phyloP scores from a whole-genome alignment of 2,113 vertebrate genomes.

The Forbesichthys agassizii region DNA sequence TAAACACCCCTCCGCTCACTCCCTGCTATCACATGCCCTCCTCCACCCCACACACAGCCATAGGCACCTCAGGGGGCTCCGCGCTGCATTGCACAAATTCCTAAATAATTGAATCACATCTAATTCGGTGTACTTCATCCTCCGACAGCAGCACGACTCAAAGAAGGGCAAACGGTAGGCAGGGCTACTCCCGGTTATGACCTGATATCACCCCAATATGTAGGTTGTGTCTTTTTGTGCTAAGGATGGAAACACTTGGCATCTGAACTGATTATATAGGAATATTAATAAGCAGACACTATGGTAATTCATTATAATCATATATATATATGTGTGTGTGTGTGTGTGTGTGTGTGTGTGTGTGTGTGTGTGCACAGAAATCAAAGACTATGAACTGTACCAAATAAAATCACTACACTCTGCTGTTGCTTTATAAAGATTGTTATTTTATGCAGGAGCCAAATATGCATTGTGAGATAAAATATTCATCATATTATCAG shows the following conservation, averaged over 20 bases:
- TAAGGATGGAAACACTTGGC: background rate
- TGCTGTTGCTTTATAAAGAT: background rate
- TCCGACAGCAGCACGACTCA: constrained; percentile 62
- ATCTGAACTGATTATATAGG: constrained; percentile 7
- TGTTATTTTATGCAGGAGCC: background rate
- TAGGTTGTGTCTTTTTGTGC: constrained; percentile 2
- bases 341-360: too few species aligned
- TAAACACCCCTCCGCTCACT: constrained; percentile 47
- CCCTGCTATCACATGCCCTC: background rate
- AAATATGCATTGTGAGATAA: constrained; percentile 1
- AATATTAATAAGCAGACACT: too few species aligned
- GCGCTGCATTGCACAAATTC: constrained; percentile 63
- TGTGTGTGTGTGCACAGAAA: background rate
- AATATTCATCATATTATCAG: background rate
- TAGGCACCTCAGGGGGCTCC: constrained; percentile 53
- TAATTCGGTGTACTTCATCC: constrained; percentile 64
- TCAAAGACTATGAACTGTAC: constrained; percentile 6
- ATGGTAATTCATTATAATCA: too few species aligned
- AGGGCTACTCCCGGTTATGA: constrained; percentile 54
- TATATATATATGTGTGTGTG: background rate
- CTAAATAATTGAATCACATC: constrained; percentile 79
- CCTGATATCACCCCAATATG: constrained; percentile 17
- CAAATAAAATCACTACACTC: background rate
- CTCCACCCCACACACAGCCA: constrained; percentile 20
- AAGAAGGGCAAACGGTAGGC: constrained; percentile 56